Evolutionary conservation across 2,113 vertebrate species (phyloP).

Genomic region (Mirounga angustirostris): DNA sequence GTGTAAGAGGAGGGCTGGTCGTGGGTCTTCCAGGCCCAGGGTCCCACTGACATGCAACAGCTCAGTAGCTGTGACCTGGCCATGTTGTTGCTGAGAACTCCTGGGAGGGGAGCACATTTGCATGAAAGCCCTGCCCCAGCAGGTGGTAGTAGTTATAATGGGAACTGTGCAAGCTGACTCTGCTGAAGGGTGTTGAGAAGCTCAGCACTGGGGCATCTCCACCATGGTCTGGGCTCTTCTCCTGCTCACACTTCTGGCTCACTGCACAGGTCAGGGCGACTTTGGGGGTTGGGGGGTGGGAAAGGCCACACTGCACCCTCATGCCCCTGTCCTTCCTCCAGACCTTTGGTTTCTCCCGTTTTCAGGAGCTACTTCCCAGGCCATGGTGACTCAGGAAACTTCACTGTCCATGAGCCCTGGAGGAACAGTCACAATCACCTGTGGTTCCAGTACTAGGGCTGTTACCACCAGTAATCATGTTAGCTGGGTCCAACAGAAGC

Average conservation of each 20-base stretch:
- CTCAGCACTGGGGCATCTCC: background rate
- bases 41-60: background rate
- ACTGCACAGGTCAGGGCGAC: background rate
- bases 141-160: background rate
- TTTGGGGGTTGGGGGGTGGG: background rate
- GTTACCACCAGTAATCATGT: slow-evolving; percentile 19
- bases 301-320: background rate
- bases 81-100: background rate
- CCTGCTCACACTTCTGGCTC: slow-evolving; percentile 30
- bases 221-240: slow-evolving; percentile 1
- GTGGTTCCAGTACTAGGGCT: background rate
- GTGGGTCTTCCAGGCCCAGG: accelerated
- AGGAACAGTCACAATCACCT: slow-evolving; percentile 24
- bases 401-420: background rate
- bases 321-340: background rate
- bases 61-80: background rate
- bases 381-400: background rate
- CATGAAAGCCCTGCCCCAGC: background rate
- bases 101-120: background rate
- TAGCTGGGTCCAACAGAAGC: background rate
- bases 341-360: background rate
- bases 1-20: background rate
- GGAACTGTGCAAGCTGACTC: background rate
- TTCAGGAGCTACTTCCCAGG: slow-evolving; percentile 1
- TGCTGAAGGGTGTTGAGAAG: background rate